Percentiles rank a stretch among this genome's conserved stretches.
Conservation (phyloP, 2,113 vertebrate species). For the Hydrochoerus hydrochaeris region DNA sequence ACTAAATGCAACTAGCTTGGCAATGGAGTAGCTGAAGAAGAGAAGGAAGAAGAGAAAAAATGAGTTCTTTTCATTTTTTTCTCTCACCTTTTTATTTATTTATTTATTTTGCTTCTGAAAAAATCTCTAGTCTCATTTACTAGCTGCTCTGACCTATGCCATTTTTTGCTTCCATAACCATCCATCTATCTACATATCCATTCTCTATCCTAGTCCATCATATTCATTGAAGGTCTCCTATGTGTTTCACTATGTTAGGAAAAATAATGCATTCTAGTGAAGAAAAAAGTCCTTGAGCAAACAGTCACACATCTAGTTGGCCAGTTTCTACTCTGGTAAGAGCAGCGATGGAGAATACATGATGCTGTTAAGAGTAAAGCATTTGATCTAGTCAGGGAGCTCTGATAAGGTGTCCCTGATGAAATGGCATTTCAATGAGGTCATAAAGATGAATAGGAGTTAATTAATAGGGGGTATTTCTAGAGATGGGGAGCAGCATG, state of each 20-base stretch:
- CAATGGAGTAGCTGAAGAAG: neutral
- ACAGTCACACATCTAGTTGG: conserved; percentile 25
- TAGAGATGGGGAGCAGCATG: neutral
- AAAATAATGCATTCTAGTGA: neutral
- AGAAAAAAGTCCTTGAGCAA: neutral
- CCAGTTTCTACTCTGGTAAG: neutral
- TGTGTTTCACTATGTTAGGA: neutral
- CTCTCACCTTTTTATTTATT: neutral
- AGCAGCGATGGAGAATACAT: neutral
- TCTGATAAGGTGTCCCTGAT: neutral
- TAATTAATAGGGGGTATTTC: neutral
- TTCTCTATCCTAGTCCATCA: neutral
- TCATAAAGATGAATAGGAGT: neutral
- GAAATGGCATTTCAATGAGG: neutral
- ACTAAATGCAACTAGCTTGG: neutral
- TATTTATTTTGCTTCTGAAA: neutral
- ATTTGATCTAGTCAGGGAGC: neutral
- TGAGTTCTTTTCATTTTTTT: too few species aligned
- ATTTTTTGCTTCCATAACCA: neutral
- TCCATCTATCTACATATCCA: neutral
- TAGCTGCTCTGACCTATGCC: neutral
- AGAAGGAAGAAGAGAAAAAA: neutral
- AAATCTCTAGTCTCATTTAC: neutral
- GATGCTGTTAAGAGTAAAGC: neutral
- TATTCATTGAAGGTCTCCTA: neutral